Conservation (phyloP, 2,113 vertebrate species). For the Brachirus orientalis region DNA sequence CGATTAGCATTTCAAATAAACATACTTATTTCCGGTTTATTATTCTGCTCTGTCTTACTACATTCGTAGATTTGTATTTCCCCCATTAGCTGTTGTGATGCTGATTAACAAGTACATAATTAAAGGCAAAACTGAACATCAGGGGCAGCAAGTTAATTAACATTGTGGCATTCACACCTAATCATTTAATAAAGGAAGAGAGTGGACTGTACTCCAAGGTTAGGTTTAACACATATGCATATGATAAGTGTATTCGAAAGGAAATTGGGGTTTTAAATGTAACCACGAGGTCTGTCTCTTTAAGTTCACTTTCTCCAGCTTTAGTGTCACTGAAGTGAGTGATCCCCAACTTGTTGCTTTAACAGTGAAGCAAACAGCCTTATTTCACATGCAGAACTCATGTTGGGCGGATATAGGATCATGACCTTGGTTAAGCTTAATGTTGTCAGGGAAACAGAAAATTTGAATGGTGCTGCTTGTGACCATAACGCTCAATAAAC, state of each 20-base stretch:
- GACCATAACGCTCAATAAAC: slow-evolving; percentile 10
- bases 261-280: too few species aligned
- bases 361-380: slow-evolving; percentile 5
- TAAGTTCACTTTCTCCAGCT: too few species aligned
- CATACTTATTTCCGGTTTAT: slow-evolving; percentile 25
- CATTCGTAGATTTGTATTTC: slow-evolving; percentile 40
- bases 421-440: slow-evolving; percentile 69
- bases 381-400: slow-evolving; percentile 47
- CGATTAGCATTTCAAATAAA: slow-evolving; percentile 64
- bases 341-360: background rate
- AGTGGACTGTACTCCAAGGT: too few species aligned
- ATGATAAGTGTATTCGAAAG: too few species aligned
- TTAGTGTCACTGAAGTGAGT: background rate
- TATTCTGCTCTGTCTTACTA: slow-evolving; percentile 27
- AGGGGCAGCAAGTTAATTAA: slow-evolving; percentile 4
- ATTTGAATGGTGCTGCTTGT: slow-evolving; percentile 43
- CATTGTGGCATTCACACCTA: too few species aligned
- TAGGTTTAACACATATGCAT: too few species aligned
- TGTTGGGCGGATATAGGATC: slow-evolving; percentile 73
- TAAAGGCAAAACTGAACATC: slow-evolving; percentile 36
- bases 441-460: slow-evolving; percentile 70
- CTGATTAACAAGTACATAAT: slow-evolving; percentile 35
- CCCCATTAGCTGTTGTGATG: slow-evolving; percentile 51
- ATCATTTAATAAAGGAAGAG: too few species aligned
- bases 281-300: too few species aligned